phyloP scores from a whole-genome alignment of 2,113 vertebrate genomes.

The Herpailurus yagouaroundi region DNA sequence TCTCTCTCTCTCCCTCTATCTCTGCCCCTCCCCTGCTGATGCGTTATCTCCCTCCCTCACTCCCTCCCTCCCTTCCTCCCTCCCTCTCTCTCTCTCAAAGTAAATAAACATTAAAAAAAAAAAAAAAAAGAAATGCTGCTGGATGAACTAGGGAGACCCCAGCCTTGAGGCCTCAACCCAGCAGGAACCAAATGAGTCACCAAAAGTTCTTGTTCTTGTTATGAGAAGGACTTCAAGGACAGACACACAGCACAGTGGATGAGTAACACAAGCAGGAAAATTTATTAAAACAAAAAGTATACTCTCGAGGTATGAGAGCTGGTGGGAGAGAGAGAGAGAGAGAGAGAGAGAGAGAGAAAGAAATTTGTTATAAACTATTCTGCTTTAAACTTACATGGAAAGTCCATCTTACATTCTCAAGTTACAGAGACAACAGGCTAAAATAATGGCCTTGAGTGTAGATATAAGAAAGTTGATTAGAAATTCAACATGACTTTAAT shows the following conservation, averaged over 20 bases:
- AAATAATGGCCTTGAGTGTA: background rate
- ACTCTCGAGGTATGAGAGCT: background rate
- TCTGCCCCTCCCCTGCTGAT: too few species aligned
- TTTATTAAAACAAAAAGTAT: background rate
- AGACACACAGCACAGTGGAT: background rate
- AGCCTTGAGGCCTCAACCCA: background rate
- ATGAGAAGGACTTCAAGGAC: background rate
- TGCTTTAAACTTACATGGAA: constrained; percentile 22
- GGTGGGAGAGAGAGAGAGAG: background rate
- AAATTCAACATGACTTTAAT: constrained; percentile 46
- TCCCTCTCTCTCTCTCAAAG: too few species aligned
- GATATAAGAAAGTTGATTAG: constrained; percentile 9
- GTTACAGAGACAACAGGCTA: background rate
- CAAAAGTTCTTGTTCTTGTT: background rate
- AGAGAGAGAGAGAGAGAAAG: background rate
- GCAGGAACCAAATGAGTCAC: background rate
- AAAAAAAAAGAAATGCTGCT: background rate
- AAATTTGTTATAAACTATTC: background rate
- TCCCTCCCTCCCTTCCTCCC: too few species aligned
- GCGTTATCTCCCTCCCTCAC: too few species aligned
- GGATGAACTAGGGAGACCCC: background rate
- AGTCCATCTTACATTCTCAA: background rate
- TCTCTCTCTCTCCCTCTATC: too few species aligned
- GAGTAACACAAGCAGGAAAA: background rate
- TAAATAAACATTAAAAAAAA: too few species aligned